Conservation (phyloP, 2,888 invertebrate species). For the Anticlea derivata region DNA sequence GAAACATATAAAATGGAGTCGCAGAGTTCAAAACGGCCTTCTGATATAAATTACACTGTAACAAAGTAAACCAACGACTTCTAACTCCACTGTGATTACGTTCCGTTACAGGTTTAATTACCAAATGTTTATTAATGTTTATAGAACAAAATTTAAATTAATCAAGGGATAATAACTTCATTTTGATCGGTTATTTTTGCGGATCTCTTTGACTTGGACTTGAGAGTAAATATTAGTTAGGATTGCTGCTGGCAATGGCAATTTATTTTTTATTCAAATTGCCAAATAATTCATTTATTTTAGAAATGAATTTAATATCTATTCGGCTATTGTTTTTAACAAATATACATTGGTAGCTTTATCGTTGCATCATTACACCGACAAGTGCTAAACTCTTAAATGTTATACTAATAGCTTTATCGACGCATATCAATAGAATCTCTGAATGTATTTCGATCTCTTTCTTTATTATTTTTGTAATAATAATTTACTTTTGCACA, state of each 20-base stretch:
- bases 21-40: not conserved
- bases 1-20: too few relatives aligned
- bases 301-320: conserved; percentile 18
- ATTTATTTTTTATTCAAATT: conserved; percentile 34
- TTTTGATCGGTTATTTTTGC: conserved; percentile 50
- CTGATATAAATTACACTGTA: conserved; percentile 26
- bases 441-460: too few relatives aligned
- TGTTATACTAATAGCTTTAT: too few relatives aligned
- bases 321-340: conserved; percentile 8
- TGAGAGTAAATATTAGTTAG: conserved; percentile 2
- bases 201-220: conserved; percentile 24
- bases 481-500: too few relatives aligned
- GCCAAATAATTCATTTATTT: conserved; percentile 25
- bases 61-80: conserved; percentile 39
- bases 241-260: conserved; percentile 22
- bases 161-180: conserved; percentile 58
- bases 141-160: conserved; percentile 62
- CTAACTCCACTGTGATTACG: conserved; percentile 41
- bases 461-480: too few relatives aligned
- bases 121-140: conserved; percentile 60
- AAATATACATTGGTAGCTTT: too few relatives aligned
- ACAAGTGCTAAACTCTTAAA: too few relatives aligned
- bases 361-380: too few relatives aligned
- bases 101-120: conserved; percentile 63
- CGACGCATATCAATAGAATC: too few relatives aligned